Percentiles rank a stretch among this genome's conserved stretches.
phyloP scores from a whole-genome alignment of 2,888 invertebrate species.

The Caenorhabditis japonica region DNA sequence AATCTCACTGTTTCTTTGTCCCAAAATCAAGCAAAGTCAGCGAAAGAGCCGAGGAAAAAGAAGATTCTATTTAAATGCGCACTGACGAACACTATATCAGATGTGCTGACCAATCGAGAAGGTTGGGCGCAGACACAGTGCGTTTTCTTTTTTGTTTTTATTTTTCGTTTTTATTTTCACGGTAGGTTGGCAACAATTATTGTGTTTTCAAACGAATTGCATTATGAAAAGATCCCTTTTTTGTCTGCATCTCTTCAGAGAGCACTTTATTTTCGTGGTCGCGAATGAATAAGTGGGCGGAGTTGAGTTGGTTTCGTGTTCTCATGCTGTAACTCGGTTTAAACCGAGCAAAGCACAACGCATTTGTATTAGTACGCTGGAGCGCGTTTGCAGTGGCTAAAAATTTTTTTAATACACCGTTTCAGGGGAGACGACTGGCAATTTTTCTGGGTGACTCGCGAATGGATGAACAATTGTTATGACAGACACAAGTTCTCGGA shows the following conservation, averaged over 20 bases:
- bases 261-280: too few species aligned
- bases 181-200: too few species aligned
- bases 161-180: too few species aligned
- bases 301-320: too few species aligned
- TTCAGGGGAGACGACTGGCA: slow-evolving; percentile 80
- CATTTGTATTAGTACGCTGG: too few species aligned
- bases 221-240: too few species aligned
- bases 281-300: too few species aligned
- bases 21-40: slow-evolving; percentile 8
- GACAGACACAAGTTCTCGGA: slow-evolving; percentile 79
- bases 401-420: slow-evolving; percentile 5
- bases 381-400: too few species aligned
- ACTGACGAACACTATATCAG: slow-evolving; percentile 70
- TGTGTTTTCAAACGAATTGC: too few species aligned
- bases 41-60: slow-evolving; percentile 42
- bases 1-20: slow-evolving; percentile 19
- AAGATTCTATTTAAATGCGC: slow-evolving; percentile 69
- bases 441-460: slow-evolving; percentile 82
- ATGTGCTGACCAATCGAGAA: slow-evolving; percentile 69
- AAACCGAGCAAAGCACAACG: too few species aligned
- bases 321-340: too few species aligned
- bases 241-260: too few species aligned
- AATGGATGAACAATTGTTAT: slow-evolving; percentile 80
- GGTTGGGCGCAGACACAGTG: slow-evolving; percentile 70
- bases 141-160: slow-evolving; percentile 11